Percentiles rank a stretch among this genome's conserved stretches.
These are phyloP conservation scores for Chrysoperla carnea DNA, from an alignment of 1,140 invertebrate species.

Conservation along the genomic window DNA sequence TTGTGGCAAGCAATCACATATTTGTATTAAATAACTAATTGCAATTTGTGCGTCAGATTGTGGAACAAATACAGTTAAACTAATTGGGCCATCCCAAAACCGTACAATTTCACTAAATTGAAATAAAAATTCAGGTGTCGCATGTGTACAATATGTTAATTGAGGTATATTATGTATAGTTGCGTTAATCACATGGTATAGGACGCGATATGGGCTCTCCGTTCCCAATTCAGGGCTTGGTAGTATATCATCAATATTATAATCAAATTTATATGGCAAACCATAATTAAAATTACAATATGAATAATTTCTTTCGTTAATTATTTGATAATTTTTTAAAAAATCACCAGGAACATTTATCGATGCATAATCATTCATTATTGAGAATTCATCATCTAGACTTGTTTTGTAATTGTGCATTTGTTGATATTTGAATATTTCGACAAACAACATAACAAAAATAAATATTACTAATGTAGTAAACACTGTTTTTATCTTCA, in stretches of 20 bases:
- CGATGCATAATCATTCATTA: too few species aligned
- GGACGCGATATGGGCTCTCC: slow-evolving; percentile 37
- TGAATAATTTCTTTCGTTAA: slow-evolving; percentile 22
- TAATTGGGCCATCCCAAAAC: slow-evolving; percentile 55
- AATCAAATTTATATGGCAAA: slow-evolving; percentile 32
- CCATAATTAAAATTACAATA: slow-evolving; percentile 45
- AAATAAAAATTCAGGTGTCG: slow-evolving; percentile 52
- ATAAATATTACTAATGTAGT: too few species aligned
- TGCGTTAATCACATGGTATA: slow-evolving; percentile 38
- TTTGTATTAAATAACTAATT: slow-evolving; percentile 36
- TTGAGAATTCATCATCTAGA: too few species aligned
- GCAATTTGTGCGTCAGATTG: slow-evolving; percentile 41
- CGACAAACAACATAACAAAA: too few species aligned
- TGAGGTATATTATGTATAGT: slow-evolving; percentile 1
- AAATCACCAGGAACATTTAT: slow-evolving; percentile 25
- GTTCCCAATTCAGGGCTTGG: slow-evolving; percentile 34
- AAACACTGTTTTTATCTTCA: too few species aligned
- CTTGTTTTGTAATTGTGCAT: too few species aligned
- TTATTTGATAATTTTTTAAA: slow-evolving; percentile 26
- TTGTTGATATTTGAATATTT: too few species aligned
- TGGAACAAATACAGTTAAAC: slow-evolving; percentile 52
- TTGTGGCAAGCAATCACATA: slow-evolving; percentile 40
- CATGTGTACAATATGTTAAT: slow-evolving; percentile 54
- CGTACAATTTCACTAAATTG: slow-evolving; percentile 47
- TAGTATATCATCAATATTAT: slow-evolving; percentile 22